phyloP scores from a whole-genome alignment of 2,888 invertebrate species.

The Pollenia angustigena region DNA sequence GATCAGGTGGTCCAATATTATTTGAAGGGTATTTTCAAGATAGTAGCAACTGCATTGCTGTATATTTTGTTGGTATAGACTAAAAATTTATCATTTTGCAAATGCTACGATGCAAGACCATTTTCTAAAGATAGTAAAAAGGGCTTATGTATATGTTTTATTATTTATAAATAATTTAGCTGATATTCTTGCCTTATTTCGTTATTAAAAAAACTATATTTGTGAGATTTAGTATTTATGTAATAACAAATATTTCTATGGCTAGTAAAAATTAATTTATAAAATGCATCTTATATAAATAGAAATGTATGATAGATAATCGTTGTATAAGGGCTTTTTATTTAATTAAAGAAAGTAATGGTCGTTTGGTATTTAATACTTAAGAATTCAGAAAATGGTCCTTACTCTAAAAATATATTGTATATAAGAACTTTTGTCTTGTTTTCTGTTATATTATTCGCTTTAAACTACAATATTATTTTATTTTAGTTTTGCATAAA shows the following conservation, averaged over 20 bases:
- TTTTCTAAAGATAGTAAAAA: too few relatives aligned
- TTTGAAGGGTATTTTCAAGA: too few relatives aligned
- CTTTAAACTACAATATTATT: conserved; percentile 48
- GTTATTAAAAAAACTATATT: not conserved
- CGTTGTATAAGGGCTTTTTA: conserved; percentile 10
- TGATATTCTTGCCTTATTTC: not conserved
- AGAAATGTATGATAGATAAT: not conserved
- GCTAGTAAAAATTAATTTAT: not conserved
- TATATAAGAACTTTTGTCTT: conserved; percentile 5
- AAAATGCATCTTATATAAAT: not conserved
- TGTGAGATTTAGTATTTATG: not conserved
- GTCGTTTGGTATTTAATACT: conserved; percentile 32
- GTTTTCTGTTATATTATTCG: conserved; percentile 3
- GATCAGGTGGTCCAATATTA: too few relatives aligned
- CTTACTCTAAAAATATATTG: conserved; percentile 32
- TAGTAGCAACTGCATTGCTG: too few relatives aligned
- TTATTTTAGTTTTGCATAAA: conserved; percentile 50
- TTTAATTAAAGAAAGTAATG: conserved; percentile 5
- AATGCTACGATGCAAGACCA: too few relatives aligned
- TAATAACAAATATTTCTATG: not conserved
- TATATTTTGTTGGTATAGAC: too few relatives aligned
- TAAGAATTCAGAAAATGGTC: conserved; percentile 41
- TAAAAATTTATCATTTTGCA: too few relatives aligned
- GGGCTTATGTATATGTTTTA: not conserved
- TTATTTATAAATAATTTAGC: not conserved